phyloP scores from a whole-genome alignment of 2,113 vertebrate species.

The Campylorhamphus procurvoides region DNA sequence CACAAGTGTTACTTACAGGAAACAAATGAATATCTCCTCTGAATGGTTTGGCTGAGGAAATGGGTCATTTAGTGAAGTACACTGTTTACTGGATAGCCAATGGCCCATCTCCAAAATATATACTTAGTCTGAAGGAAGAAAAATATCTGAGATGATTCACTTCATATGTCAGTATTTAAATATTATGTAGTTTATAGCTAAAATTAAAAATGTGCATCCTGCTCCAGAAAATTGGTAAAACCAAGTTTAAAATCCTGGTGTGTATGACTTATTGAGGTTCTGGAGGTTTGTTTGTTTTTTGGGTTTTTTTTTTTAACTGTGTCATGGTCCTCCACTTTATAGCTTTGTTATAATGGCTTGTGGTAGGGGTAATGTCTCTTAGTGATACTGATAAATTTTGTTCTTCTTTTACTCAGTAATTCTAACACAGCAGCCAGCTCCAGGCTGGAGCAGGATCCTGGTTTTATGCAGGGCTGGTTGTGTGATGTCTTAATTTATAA shows the following conservation, averaged over 20 bases:
- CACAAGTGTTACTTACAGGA: slow-evolving; percentile 38
- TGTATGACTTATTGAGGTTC: not conserved
- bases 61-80: slow-evolving; percentile 28
- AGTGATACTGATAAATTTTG: not conserved
- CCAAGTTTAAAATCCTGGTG: not conserved
- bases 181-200: not conserved
- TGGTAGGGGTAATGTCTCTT: not conserved
- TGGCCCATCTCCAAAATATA: slow-evolving; percentile 40
- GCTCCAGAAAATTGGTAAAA: not conserved
- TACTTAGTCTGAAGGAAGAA: slow-evolving; percentile 34
- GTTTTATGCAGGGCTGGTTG: not conserved
- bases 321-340: not conserved
- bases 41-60: slow-evolving; percentile 51
- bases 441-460: not conserved
- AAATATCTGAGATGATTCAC: slow-evolving; percentile 30
- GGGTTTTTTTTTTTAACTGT: not conserved
- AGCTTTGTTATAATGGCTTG: not conserved
- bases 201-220: not conserved
- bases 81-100: slow-evolving; percentile 43
- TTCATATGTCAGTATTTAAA: not conserved
- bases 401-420: not conserved
- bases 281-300: not conserved
- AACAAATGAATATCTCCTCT: slow-evolving; percentile 25
- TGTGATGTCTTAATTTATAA: not conserved
- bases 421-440: not conserved